Base-by-base conservation (phyloP, 2,797 vertebrate species). In the Decapterus maruadsi region DNA sequence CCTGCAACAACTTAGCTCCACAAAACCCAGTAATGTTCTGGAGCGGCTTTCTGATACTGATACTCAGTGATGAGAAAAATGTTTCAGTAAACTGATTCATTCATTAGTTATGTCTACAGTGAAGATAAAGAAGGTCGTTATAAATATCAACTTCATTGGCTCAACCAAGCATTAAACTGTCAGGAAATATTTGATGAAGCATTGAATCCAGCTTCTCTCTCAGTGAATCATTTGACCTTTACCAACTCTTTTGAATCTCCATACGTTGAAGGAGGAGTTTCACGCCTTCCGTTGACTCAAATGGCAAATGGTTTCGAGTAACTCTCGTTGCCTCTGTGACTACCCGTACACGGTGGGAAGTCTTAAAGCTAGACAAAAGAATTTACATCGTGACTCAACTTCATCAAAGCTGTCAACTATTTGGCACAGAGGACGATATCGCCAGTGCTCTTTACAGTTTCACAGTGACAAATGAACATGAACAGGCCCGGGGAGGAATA, bases 201-300 rank as follows among this genome's bases (percentile, higher is more conserved):
- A 5, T 19, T 31, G 3, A 59, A 45, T 40, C 3, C 2, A 7
- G 14, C 4, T 7, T 26, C 10, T 54, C 13, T 11, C n/a, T 10
- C 22, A 45, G 19, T 55, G 67, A 71, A 43, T 65, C 38, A 48
- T 65, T 58, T 66, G 31, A 34, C 48, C 20, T 80, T 74, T 45
- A 31, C 40, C 0, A 22, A 4, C 8, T n/a, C 8, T 48, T 48
- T 11, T 29, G 4, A 10, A 56, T 4, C 17, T 20, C 4, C 22
- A 4, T 40, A 14, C 4, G 26, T 55, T 55, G 12, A 58, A 67
- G 50, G 40, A 61, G 56, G 0, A n/a, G 58, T 50, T 5, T 1
- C 3, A 68, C 61, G 62, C 20, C 4, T 12, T 22, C 0, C 4
- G 6, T 34, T 46, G 2, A 17, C 8, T 19, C 10, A 26, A 29